Evolutionary conservation across 2,888 invertebrate species (phyloP), one percentile per base, ranked within the genome.

Genomic region (Helicoverpa assulta): DNA sequence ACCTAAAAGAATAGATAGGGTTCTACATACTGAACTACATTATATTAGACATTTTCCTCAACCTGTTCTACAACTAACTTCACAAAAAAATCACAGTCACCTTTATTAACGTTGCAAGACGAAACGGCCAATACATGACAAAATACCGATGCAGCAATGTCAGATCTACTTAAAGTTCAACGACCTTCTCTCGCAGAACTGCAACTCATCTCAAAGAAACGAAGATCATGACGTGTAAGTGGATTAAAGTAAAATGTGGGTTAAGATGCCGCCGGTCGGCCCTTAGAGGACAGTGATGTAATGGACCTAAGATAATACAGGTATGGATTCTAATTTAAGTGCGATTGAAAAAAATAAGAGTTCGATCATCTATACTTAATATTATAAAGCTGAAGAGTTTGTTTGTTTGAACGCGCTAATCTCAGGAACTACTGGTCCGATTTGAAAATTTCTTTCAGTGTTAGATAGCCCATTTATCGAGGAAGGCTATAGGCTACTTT

Each of bases 211-310:
- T 51, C 16, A 52, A 43, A 14, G 1, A 5, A 10, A 53, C 43
- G 47, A 72, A 47, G 53, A 63, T 51, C 37, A 29, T 8, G n/a
- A n/a, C n/a, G 61, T 61, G 40, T 72, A 72, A 76, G 69, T 84
- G 73, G 80, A 82, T 75, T 81, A 79, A 79, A 73, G 16, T 21
- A 3, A 58, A 70, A 84, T 83, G 67, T 83, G 64, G 85, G 83
- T 83, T 83, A 83, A 57, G 71, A 80, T 82, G 83, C 65, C 81
- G 63, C 61, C 57, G 73, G 19, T 62, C 82, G 67, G 76, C 78
- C 76, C 80, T 72, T 78, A 70, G 74, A 82, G 74, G 80, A 80
- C 78, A 73, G 61, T 83, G 75, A 73, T 47, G 83, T 74, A 82
- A 84, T 67, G 54, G 65, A 82, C 73, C 78, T 78, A 78, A 71